Percentiles rank a stretch among this genome's conserved stretches.
Evolutionary conservation across 2,113 vertebrate species (phyloP).

Genomic region (Athene noctua): DNA sequence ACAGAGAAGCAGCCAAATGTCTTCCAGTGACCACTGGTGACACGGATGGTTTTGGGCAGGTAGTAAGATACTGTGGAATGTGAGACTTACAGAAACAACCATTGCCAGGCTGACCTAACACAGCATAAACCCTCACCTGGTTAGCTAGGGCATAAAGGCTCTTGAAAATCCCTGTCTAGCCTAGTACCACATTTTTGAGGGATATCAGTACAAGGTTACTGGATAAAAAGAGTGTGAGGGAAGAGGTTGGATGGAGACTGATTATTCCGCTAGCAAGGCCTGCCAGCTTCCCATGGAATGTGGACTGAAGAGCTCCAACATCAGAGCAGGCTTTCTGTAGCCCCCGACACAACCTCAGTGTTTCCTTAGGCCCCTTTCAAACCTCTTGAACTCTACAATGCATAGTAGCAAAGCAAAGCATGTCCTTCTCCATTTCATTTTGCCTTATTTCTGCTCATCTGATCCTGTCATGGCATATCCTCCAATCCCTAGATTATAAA

Average conservation of each 20-base stretch:
- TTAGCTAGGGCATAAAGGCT: background rate
- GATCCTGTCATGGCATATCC: background rate
- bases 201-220: background rate
- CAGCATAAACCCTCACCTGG: background rate
- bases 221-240: background rate
- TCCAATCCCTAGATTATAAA: background rate
- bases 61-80: background rate
- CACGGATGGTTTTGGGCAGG: background rate
- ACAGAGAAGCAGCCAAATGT: background rate
- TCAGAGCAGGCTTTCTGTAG: background rate
- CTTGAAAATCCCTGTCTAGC: background rate
- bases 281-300: rapidly evolving
- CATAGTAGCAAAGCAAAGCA: background rate
- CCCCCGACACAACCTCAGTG: background rate
- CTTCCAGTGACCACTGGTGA: background rate
- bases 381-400: background rate
- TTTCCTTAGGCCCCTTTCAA: background rate
- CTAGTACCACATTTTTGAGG: background rate
- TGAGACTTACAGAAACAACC: background rate
- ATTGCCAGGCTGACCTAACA: background rate
- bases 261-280: background rate
- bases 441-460: background rate
- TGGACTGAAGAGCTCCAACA: background rate
- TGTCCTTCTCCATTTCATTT: background rate
- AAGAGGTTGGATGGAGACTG: background rate